phyloP scores from a whole-genome alignment of 2,888 invertebrate genomes.

The Drosophila prolongata region DNA sequence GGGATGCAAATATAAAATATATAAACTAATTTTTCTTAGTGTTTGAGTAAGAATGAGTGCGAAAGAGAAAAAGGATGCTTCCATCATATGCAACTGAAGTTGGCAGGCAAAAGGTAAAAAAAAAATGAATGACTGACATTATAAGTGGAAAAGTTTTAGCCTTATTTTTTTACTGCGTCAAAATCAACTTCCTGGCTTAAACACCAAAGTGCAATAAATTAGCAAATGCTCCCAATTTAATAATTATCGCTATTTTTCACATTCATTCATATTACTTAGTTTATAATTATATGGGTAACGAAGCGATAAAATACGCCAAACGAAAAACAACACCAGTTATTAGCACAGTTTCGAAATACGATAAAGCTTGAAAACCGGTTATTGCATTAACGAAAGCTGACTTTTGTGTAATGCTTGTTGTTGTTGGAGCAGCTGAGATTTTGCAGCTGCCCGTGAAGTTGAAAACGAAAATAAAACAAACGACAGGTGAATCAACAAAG shows the following conservation, averaged over 20 bases:
- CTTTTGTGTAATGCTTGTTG: constrained; percentile 24
- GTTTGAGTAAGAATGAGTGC: constrained; percentile 13
- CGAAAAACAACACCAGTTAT: constrained; percentile 43
- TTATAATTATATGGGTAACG: constrained; percentile 40
- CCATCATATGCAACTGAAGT: constrained; percentile 20
- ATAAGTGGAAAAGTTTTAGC: constrained; percentile 42
- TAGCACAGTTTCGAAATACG: constrained; percentile 54
- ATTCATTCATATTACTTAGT: constrained; percentile 31
- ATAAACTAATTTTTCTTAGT: constrained; percentile 10
- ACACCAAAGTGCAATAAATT: constrained; percentile 15
- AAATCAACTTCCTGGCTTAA: constrained; percentile 15
- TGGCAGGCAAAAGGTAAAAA: constrained; percentile 24
- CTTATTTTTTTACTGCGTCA: constrained; percentile 1
- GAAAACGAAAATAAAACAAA: constrained; percentile 27
- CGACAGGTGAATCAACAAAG: constrained; percentile 68
- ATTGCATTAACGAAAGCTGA: constrained; percentile 50
- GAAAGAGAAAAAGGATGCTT: constrained; percentile 24
- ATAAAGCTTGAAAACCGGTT: constrained; percentile 61
- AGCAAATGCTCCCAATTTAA: constrained; percentile 27
- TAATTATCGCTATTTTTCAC: constrained; percentile 40
- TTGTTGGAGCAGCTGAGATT: constrained; percentile 67
- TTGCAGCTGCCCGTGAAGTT: constrained; percentile 59
- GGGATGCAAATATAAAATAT: too few species aligned
- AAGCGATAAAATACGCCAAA: constrained; percentile 19
- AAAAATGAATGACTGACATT: constrained; percentile 26